Evolutionary conservation across 2,113 vertebrate genomes (phyloP).

Genomic region (Hemibagrus wyckioides): DNA sequence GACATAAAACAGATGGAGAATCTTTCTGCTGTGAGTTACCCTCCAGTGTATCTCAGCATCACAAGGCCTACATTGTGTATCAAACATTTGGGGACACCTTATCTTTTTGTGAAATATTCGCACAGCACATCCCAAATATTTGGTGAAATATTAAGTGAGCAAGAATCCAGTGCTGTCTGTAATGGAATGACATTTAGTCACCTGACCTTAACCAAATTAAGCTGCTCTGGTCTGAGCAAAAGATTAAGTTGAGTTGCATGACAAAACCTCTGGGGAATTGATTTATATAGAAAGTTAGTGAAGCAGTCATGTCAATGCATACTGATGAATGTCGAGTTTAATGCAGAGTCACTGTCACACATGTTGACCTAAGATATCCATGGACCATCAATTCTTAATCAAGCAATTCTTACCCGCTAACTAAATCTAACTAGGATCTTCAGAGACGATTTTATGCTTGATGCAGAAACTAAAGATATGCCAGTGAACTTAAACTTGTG

Average conservation of each 20-base stretch:
- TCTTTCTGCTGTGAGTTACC: conserved; percentile 63
- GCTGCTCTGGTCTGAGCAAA: not conserved
- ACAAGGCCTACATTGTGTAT: not conserved
- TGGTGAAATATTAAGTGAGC: no score
- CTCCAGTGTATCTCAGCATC: conserved; percentile 8
- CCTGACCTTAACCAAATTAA: not conserved
- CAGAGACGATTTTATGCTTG: not conserved
- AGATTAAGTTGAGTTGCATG: not conserved
- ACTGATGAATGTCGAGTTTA: not conserved
- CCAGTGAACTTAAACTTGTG: not conserved
- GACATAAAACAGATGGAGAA: conserved; percentile 65
- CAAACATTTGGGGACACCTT: not conserved
- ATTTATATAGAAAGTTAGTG: not conserved
- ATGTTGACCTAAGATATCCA: not conserved
- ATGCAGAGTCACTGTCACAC: not conserved
- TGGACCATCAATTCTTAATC: not conserved
- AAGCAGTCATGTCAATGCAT: not conserved
- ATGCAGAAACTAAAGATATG: not conserved
- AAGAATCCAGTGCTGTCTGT: not conserved
- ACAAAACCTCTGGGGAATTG: not conserved
- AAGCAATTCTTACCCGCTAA: not conserved
- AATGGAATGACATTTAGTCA: not conserved
- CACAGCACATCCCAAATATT: not conserved
- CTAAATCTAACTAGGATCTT: not conserved
- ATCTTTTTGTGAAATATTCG: not conserved